phyloP scores from a whole-genome alignment of 2,113 vertebrate species.

The Neodontobutis hainanensis region DNA sequence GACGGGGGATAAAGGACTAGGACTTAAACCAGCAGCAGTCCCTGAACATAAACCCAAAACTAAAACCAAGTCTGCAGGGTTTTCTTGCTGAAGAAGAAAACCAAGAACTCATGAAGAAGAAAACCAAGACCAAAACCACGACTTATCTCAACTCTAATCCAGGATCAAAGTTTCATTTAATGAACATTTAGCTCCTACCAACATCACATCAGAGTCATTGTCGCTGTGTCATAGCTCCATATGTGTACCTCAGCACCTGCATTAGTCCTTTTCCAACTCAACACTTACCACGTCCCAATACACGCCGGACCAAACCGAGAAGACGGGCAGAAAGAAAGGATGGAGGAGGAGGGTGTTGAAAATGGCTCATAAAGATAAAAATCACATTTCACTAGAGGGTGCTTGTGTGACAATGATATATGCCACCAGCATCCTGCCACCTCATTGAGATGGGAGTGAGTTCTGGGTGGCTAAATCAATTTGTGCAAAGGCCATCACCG shows the following conservation, averaged over 20 bases:
- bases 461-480: conserved; percentile 78
- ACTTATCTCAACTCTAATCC: too few relatives aligned
- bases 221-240: conserved; percentile 48
- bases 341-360: not conserved
- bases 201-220: conserved; percentile 47
- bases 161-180: too few relatives aligned
- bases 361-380: conserved; percentile 74
- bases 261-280: conserved; percentile 62
- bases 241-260: conserved; percentile 48
- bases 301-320: conserved; percentile 32
- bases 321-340: not conserved
- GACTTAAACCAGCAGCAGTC: too few relatives aligned
- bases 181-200: not conserved
- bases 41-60: too few relatives aligned
- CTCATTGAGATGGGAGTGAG: conserved; percentile 67
- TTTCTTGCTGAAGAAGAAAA: too few relatives aligned
- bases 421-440: conserved; percentile 66
- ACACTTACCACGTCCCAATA: conserved; percentile 64
- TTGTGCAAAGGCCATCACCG: conserved; percentile 68
- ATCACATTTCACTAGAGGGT: conserved; percentile 77
- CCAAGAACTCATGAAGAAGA: too few relatives aligned
- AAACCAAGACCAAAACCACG: too few relatives aligned
- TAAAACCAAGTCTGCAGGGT: too few relatives aligned
- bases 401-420: conserved; percentile 76
- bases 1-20: too few relatives aligned